These are phyloP conservation scores for Drosophila nr. fundita DNA, from an alignment of 2,888 invertebrate species.

Conservation along the genomic window DNA sequence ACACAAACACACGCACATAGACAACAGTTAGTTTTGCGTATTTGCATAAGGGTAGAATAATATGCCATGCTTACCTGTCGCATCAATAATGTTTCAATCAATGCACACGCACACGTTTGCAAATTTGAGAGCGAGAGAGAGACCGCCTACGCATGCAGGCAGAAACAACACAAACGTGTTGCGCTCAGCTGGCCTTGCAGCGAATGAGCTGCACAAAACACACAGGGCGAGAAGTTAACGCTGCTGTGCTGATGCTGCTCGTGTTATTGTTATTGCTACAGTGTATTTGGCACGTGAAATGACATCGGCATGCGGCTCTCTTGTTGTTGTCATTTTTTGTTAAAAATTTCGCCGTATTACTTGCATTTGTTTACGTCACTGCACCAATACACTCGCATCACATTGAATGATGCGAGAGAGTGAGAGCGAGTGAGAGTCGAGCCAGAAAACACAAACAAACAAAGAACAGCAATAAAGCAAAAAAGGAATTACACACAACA, in stretches of 20 bases:
- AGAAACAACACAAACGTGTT: slow-evolving; percentile 72
- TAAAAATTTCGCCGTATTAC: slow-evolving; percentile 41
- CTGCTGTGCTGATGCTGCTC: slow-evolving; percentile 10
- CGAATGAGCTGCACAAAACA: slow-evolving; percentile 73
- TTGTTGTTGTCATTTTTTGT: slow-evolving; percentile 56
- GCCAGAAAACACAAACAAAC: slow-evolving; percentile 58
- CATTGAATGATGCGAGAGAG: slow-evolving; percentile 43
- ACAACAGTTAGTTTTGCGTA: slow-evolving; percentile 17
- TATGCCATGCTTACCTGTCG: slow-evolving; percentile 66
- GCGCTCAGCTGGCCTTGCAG: slow-evolving; percentile 73
- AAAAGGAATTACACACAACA: slow-evolving; percentile 33
- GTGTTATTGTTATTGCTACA: slow-evolving; percentile 36
- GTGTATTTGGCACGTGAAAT: slow-evolving; percentile 70
- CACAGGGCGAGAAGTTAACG: slow-evolving; percentile 53
- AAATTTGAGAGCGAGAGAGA: slow-evolving; percentile 12
- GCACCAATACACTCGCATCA: slow-evolving; percentile 29
- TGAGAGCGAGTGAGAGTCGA: slow-evolving; percentile 31
- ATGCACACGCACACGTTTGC: slow-evolving; percentile 50
- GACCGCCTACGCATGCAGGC: slow-evolving; percentile 56
- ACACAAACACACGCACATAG: slow-evolving; percentile 17
- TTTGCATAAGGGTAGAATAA: slow-evolving; percentile 2
- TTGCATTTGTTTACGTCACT: slow-evolving; percentile 75
- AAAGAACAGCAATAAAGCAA: slow-evolving; percentile 41
- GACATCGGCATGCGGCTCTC: slow-evolving; percentile 48
- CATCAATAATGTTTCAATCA: slow-evolving; percentile 57